A percentile compares a stretch with the other conserved stretches of the same genome.
These are phyloP conservation scores for Diarsia rubi DNA, from an alignment of 2,888 invertebrate species.

Conservation along the genomic window DNA sequence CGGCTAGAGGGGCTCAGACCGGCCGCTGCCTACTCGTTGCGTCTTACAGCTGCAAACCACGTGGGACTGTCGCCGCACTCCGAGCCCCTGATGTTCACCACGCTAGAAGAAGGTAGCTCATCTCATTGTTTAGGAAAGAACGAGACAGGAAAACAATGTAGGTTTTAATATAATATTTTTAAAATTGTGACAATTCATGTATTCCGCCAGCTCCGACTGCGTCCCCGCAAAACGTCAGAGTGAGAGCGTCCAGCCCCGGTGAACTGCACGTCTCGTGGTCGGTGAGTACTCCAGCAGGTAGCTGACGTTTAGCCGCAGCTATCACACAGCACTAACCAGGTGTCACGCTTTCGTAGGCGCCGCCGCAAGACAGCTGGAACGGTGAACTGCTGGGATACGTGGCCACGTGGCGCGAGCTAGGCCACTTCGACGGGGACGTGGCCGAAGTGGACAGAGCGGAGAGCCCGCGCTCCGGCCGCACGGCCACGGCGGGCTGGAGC, in stretches of 20 bases:
- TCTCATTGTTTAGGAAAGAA: background rate
- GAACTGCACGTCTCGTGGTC: slow-evolving; percentile 94
- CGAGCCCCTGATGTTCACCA: slow-evolving; percentile 92
- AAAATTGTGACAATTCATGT: slow-evolving; percentile 10
- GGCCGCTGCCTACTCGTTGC: slow-evolving; percentile 93
- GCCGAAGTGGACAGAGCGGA: slow-evolving; percentile 42
- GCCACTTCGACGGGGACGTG: slow-evolving; percentile 70
- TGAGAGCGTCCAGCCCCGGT: slow-evolving; percentile 92
- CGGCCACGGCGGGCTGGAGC: slow-evolving; percentile 92
- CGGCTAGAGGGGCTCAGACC: slow-evolving; percentile 91
- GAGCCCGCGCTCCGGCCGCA: slow-evolving; percentile 30
- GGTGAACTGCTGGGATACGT: slow-evolving; percentile 94
- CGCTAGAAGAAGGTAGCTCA: slow-evolving; percentile 93
- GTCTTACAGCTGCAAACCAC: slow-evolving; percentile 93
- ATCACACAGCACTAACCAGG: background rate
- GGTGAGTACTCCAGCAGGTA: slow-evolving; percentile 82
- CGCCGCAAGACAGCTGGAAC: slow-evolving; percentile 93
- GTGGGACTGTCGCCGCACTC: slow-evolving; percentile 94
- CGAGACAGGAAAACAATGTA: background rate
- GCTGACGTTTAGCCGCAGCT: background rate
- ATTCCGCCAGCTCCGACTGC: slow-evolving; percentile 91
- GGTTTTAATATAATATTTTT: background rate
- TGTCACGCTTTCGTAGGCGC: slow-evolving; percentile 87
- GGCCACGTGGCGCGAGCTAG: slow-evolving; percentile 90
- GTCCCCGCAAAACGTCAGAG: slow-evolving; percentile 92